Evolutionary conservation across 1,140 invertebrate genomes (phyloP).

Genomic region (Thalassaphorura encarpata): DNA sequence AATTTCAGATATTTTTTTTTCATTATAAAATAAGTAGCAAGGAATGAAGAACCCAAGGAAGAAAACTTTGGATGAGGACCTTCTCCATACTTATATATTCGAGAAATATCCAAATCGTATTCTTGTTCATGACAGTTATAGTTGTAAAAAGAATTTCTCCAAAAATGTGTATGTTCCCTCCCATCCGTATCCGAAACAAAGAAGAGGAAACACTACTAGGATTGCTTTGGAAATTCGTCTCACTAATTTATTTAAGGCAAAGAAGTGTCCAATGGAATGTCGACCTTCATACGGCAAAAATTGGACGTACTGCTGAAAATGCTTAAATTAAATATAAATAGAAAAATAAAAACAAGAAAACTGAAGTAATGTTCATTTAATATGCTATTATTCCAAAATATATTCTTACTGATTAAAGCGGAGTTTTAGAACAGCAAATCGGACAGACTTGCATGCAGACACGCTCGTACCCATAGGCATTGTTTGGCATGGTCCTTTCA

Average conservation of each 20-base stretch:
- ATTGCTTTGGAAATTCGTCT: not conserved
- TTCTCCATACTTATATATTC: not conserved
- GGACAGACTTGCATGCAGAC: too few relatives aligned
- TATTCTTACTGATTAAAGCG: too few relatives aligned
- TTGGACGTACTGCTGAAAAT: slow-evolving; percentile 13
- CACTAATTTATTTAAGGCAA: not conserved
- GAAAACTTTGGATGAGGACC: slow-evolving; percentile 1
- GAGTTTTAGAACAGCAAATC: too few relatives aligned
- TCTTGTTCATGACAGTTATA: slow-evolving; percentile 14
- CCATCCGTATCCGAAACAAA: slow-evolving; percentile 7
- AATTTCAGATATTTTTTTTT: not conserved
- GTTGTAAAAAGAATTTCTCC: not conserved
- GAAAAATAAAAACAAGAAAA: too few relatives aligned
- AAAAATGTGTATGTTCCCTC: not conserved
- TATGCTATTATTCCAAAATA: too few relatives aligned
- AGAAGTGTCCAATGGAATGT: slow-evolving; percentile 12
- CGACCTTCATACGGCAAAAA: not conserved
- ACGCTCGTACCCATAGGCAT: too few relatives aligned
- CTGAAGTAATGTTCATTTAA: too few relatives aligned
- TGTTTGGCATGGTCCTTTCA: too few relatives aligned
- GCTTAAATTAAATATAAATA: too few relatives aligned
- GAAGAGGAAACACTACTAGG: not conserved
- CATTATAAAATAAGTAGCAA: not conserved
- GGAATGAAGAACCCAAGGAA: not conserved
- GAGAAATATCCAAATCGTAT: not conserved